These are phyloP conservation scores for Cebidichthys violaceus DNA, from an alignment of 2,113 vertebrate genomes.

Conservation along the genomic window DNA sequence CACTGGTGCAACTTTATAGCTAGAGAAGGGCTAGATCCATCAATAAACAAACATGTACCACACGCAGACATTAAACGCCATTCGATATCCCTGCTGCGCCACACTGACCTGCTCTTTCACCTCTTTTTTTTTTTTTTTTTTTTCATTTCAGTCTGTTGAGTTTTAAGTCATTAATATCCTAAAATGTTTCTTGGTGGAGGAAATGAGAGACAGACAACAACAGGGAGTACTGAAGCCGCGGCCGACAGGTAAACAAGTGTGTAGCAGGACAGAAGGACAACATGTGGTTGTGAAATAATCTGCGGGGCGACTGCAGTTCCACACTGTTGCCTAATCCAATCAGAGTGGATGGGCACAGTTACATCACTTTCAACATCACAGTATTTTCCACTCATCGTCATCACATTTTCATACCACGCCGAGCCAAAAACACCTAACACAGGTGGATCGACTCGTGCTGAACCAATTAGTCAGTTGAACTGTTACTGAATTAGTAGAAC, in stretches of 20 bases:
- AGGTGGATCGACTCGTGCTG: not conserved
- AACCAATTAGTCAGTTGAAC: not conserved
- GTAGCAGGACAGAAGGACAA: conserved; percentile 40
- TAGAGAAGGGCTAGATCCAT: conserved; percentile 29
- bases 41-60: conserved; percentile 50
- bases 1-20: conserved; percentile 35
- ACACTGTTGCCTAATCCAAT: conserved; percentile 59
- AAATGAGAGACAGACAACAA: conserved; percentile 13
- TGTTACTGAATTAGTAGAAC: not conserved
- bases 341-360: conserved; percentile 37
- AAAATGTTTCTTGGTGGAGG: conserved; percentile 19
- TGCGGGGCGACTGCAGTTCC: conserved; percentile 27
- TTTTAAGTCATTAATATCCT: conserved; percentile 34
- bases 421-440: conserved; percentile 15
- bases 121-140: not conserved
- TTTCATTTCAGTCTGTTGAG: conserved; percentile 1
- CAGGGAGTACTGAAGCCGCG: not conserved
- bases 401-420: not conserved
- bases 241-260: conserved; percentile 51
- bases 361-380: conserved; percentile 46
- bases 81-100: conserved; percentile 9
- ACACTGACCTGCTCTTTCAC: conserved; percentile 42
- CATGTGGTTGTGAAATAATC: conserved; percentile 65
- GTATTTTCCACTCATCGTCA: conserved; percentile 21
- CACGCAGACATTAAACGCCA: conserved; percentile 44